Base-by-base conservation (phyloP, 2,888 invertebrate species). In the Bimastos eiseni region DNA sequence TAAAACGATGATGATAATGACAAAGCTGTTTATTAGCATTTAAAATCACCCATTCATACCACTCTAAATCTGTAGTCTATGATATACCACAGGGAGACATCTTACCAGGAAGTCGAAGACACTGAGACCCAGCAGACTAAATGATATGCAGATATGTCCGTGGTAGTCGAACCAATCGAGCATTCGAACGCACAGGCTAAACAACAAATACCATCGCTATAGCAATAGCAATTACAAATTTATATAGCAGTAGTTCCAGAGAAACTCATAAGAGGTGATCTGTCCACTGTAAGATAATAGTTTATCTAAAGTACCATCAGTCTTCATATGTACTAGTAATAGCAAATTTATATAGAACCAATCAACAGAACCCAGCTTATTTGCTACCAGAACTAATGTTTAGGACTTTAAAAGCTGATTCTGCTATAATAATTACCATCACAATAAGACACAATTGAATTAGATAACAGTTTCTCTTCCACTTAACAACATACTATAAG, bases 171-270 rank as follows among this genome's bases (percentile, higher is more conserved):
- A 95, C 94, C 94, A 95, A 92, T 95, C 95, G 88, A 94, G 91
- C 94, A 95, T 95, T 90, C 93, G 93, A 55, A 95, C 95, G 93
- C 95, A 95, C 92, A 97, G 93, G 94, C 95, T 95, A 95, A 86
- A 86, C 36, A 34, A 86, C 8, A 86, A 86, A 86, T 19, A 86
- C 37, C 17, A 86, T 24, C 86, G 24, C 86, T 86, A 3, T 55
- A 2, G 30, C 8, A 30, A 55, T 70, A 17, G 70, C n/a, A 70
- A 70, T 30, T 0, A 70, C 49, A 49, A 49, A 49, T 49, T 49
- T 49, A 49, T 24, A 49, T 49, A 84, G 84, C 2, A n/a, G 11
- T n/a, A 84, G 33, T 19, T 84, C n/a, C n/a, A n/a, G 36, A 36
- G 15, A 70, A 70, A 70, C n/a, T n/a, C n/a, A 70, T 5, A 15